Base-by-base conservation (phyloP, 2,113 vertebrate species). In the Hippocampus barbouri region DNA sequence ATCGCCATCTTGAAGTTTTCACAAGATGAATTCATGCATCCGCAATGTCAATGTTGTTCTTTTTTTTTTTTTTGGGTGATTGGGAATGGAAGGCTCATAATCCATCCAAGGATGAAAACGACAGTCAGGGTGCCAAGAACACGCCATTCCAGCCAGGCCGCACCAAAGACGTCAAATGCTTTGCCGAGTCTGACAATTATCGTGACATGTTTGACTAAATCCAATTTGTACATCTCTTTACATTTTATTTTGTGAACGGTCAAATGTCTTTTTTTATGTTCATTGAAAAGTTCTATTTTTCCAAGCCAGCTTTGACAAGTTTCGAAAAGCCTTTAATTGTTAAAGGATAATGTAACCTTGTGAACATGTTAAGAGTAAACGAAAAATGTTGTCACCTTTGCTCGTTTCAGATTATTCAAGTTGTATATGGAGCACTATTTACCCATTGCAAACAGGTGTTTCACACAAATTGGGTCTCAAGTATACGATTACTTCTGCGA, bases 301-400 rank as follows among this genome's bases (percentile, higher is more conserved):
- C 93, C 83, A 71, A 93, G 83, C 92, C 95, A 90, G 94, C 96
- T 98, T 96, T 95, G 98, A 98, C 96, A 94, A 86, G 88, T 94
- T 91, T 96, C 97, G 96, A 91, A 94, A 96, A 94, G 95, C 94
- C 93, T 96, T 96, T 96, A 97, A 96, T 86, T 96, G 95, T 97
- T 93, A 88, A 94, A 92, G 91, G 78, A 84, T 90, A 87, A 90
- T 90, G 94, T 94, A 96, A 92, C 94, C 96, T 97, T 98, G 92
- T 96, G 95, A 93, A 97, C 94, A 97, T 96, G 91, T 27, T 95
- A 94, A 94, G 92, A 93, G 89, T 93, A 97, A 98, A 97, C 94
- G 94, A 96, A 95, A 93, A 89, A 49, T 14, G 82, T 27, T 89
- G 72, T 68, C 53, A 21, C 6, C 43, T 64, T 4, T 68, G 41